Evolutionary conservation across 2,888 invertebrate species (phyloP), one percentile per base, ranked within the genome.

Genomic region (Drosophila robusta): DNA sequence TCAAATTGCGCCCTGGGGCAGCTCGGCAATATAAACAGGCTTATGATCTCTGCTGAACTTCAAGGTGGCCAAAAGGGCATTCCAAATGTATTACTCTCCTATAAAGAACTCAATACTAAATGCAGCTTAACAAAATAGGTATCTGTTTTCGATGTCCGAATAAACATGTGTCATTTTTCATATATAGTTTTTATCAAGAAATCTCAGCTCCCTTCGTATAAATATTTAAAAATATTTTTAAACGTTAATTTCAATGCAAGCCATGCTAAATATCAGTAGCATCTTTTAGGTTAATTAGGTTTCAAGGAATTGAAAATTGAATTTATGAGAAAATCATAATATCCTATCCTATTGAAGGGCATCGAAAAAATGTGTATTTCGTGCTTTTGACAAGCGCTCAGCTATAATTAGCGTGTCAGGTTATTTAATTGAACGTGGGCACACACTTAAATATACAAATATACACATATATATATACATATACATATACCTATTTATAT

Each of bases 331-430:
- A 26, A 16, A 16, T 7, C 11, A 11, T 9, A 1, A 1, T 2
- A 2, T 16, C 4, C 16, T 9, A 29, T 9, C 5, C 3, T 4
- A 26, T 0, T 9, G 9, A 16, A 26, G 41, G 6, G 26, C 26
- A 41, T 14, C 9, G n/a, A 42, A 22, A 39, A 36, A 70, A 58
- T 42, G 36, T 47, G 54, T 49, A 58, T 45, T 55, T 68, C 47
- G 52, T 86, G 74, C 44, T 54, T 41, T 70, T 79, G 75, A 72
- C 82, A 79, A 47, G 66, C 75, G 29, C 34, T 56, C 57, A 36
- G 51, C 51, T 56, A 65, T 86, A 89, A 86, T 89, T 86, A 77
- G 71, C 89, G 75, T 82, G 77, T 74, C 80, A 72, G 71, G 70
- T 80, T 70, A 62, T 72, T 82, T 86, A 85, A 86, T 86, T 86